phyloP scores from a whole-genome alignment of 2,113 vertebrate genomes.

The Notarius quadriscutis region DNA sequence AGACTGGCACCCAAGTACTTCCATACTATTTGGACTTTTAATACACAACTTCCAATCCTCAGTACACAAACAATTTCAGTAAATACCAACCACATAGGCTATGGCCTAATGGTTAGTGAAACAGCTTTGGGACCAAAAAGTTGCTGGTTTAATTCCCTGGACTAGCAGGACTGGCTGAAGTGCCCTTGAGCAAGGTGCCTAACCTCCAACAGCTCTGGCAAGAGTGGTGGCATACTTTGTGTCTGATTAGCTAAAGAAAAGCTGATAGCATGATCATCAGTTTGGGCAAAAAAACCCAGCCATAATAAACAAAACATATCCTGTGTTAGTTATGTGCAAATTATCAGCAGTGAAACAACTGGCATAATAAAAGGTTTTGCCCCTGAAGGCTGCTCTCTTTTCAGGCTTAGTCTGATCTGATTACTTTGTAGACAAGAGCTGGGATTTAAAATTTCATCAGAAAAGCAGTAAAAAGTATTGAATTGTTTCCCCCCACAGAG shows the following conservation, averaged over 20 bases:
- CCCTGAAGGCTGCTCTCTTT: not conserved
- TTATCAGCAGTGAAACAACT: slow-evolving; percentile 24
- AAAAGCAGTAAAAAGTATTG: not conserved
- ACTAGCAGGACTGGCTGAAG: too few relatives aligned
- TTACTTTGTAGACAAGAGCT: not conserved
- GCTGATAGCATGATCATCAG: too few relatives aligned
- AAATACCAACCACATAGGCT: slow-evolving; percentile 42
- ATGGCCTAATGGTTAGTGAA: too few relatives aligned
- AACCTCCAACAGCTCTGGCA: too few relatives aligned
- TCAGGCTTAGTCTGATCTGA: slow-evolving; percentile 4
- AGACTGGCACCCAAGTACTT: not conserved
- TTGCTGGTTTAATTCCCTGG: too few relatives aligned
- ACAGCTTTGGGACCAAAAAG: too few relatives aligned
- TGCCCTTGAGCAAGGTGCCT: too few relatives aligned
- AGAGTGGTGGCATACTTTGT: too few relatives aligned
- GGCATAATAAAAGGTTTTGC: not conserved
- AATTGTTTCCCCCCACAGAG: slow-evolving; percentile 15
- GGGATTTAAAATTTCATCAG: not conserved
- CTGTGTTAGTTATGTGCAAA: slow-evolving; percentile 54
- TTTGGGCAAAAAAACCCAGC: too few relatives aligned
- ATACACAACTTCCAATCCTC: not conserved
- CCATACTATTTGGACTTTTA: not conserved
- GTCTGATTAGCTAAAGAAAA: too few relatives aligned
- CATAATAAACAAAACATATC: not conserved
- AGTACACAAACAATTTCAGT: slow-evolving; percentile 26